These are phyloP conservation scores for Hapalemur alaotrensis DNA, from an alignment of 2,797 vertebrate species.

Conservation along the genomic window DNA sequence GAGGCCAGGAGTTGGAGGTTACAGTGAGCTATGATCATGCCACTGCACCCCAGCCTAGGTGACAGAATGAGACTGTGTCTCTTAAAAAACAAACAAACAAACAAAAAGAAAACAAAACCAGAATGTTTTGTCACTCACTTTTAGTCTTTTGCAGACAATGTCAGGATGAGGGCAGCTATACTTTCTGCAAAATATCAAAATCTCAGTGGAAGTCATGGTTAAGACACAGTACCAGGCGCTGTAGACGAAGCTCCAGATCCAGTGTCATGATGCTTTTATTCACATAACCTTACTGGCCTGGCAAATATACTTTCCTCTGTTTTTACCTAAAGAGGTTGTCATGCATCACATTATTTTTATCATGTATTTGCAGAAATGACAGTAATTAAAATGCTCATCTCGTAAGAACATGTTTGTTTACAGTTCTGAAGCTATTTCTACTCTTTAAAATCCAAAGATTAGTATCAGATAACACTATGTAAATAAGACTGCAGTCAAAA, in stretches of 20 bases:
- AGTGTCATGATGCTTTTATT: background rate
- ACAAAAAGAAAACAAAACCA: background rate
- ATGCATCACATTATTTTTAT: constrained; percentile 46
- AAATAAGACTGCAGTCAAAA: constrained; percentile 64
- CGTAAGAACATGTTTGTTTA: constrained; percentile 67
- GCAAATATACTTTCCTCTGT: background rate
- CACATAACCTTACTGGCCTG: background rate
- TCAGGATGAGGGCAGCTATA: background rate
- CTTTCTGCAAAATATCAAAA: background rate
- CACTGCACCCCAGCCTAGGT: background rate
- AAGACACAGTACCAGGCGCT: background rate
- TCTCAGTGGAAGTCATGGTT: background rate
- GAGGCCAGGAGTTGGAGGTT: background rate
- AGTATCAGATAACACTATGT: constrained; percentile 67
- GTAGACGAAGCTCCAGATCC: background rate
- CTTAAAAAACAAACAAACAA: background rate
- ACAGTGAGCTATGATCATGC: background rate
- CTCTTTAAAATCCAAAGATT: constrained; percentile 65
- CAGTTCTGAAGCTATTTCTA: constrained; percentile 65
- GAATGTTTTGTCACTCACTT: background rate
- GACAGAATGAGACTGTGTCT: background rate
- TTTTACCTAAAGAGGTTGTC: background rate
- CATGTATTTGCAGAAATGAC: constrained; percentile 58
- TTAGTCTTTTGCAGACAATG: background rate
- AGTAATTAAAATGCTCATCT: constrained; percentile 68